These are phyloP conservation scores for Nebria brevicollis DNA, from an alignment of 2,888 invertebrate species.

Conservation along the genomic window DNA sequence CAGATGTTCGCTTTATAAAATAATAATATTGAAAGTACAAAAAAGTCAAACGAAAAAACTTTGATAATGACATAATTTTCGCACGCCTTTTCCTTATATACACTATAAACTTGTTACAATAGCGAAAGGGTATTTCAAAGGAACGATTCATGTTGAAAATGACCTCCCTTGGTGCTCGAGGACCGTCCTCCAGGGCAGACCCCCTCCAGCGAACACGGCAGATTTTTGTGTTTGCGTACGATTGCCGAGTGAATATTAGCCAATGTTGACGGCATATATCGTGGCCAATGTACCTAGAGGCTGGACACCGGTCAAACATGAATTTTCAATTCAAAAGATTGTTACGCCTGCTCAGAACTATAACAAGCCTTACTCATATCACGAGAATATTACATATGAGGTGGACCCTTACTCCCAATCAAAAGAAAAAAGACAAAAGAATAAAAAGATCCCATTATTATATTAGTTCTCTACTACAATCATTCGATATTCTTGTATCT, in stretches of 20 bases:
- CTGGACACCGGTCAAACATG: conserved; percentile 43
- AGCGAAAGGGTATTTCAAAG: conserved; percentile 53
- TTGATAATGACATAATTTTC: conserved; percentile 57
- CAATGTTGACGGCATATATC: conserved; percentile 14
- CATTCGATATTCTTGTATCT: too few species aligned
- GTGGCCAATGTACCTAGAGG: conserved; percentile 34
- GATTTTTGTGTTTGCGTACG: background rate
- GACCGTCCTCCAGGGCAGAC: conserved; percentile 50
- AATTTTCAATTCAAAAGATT: conserved; percentile 5
- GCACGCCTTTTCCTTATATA: conserved; percentile 54
- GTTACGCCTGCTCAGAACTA: conserved; percentile 22
- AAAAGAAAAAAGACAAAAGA: background rate
- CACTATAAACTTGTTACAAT: conserved; percentile 54
- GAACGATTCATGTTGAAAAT: conserved; percentile 54
- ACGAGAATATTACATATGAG: background rate
- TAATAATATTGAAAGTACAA: conserved; percentile 23
- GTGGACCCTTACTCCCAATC: background rate
- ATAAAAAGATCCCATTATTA: too few species aligned
- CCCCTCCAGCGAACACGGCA: conserved; percentile 9
- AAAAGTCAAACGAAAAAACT: conserved; percentile 51
- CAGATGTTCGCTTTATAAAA: conserved; percentile 52
- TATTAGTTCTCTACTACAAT: too few species aligned
- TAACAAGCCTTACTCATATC: conserved; percentile 13
- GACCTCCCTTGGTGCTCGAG: conserved; percentile 52
- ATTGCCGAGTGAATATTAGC: background rate